Evolutionary conservation across 2,113 vertebrate genomes (phyloP).

Genomic region (Plestiodon gilberti): DNA sequence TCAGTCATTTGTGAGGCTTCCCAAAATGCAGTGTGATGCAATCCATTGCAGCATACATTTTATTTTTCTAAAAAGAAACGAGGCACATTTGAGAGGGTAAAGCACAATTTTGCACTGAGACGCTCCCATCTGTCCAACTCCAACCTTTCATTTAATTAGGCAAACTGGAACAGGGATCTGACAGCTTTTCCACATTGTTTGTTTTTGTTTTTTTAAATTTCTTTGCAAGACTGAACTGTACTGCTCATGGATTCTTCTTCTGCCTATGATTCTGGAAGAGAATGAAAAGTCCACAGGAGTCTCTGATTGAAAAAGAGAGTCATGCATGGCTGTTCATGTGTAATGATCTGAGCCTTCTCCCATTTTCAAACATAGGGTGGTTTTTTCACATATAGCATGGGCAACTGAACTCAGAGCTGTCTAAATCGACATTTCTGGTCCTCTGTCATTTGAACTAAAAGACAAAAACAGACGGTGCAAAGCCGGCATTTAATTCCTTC

Average conservation of each 20-base stretch:
- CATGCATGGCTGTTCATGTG: not conserved
- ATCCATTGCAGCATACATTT: not conserved
- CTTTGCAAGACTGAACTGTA: not conserved
- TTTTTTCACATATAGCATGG: not conserved
- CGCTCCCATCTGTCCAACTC: not conserved
- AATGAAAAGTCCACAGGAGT: not conserved
- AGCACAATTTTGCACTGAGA: not conserved
- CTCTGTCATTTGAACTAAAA: not conserved
- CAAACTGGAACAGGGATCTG: rapidly evolving
- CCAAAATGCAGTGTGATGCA: constrained; percentile 29
- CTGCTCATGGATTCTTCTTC: not conserved
- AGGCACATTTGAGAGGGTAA: not conserved
- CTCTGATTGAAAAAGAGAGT: not conserved
- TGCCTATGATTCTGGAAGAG: not conserved
- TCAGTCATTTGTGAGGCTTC: constrained; percentile 14
- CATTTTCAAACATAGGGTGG: rapidly evolving
- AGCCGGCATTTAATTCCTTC: not conserved
- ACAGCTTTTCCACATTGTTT: not conserved
- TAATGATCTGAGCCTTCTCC: not conserved
- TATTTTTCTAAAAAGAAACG: not conserved
- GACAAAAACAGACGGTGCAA: not conserved
- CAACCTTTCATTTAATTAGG: not conserved
- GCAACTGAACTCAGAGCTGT: not conserved
- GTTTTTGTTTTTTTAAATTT: not conserved
- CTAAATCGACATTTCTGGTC: not conserved